Base-by-base conservation (phyloP, 2,797 vertebrate species). In the Synaphobranchus kaupii region DNA sequence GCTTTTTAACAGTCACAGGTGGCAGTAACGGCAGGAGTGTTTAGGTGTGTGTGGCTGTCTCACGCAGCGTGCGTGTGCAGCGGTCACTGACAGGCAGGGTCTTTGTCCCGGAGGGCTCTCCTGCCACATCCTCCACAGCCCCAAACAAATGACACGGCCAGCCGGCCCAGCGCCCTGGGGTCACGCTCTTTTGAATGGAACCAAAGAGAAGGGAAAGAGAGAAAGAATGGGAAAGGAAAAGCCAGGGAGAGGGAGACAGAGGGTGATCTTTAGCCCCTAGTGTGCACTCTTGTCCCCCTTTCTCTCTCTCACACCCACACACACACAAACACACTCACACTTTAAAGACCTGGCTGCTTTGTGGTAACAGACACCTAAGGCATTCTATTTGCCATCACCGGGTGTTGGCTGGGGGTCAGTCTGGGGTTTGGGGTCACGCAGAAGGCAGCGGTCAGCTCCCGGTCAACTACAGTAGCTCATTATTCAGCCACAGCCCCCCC, bases 401-500 rank as follows among this genome's bases (percentile, higher is more conserved):
- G 94, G 94, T 93, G 94, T 95, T 94, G 93, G 94, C 50, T 86
- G 95, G 94, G 93, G 95, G 94, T 94, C 94, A 96, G 96, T 97
- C 96, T 97, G 95, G 95, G 95, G 95, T 96, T 93, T 86, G 95
- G 97, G 98, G 98, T 99, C 98, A 98, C 93, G 95, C 94, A 97
- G 96, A 96, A 98, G 98, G 97, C 98, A 98, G 96, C 97, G 97
- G 98, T 98, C 98, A 98, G 93, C 96, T 93, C 95, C 96, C 97
- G 98, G 98, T 99, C 98, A 98, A 95, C 97, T 97, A 97, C 97
- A 97, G 97, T 97, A 95, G 95, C 95, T 97, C 97, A 97, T 98
- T 98, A 97, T 97, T 98, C 96, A 97, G 95, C 95, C 94, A 93
- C 92, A 93, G 89, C 93, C 92, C 86, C 71, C 50, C 50, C 50